Conservation (phyloP, 2,113 vertebrate genomes). For the Microcebus lehilahytsara region DNA sequence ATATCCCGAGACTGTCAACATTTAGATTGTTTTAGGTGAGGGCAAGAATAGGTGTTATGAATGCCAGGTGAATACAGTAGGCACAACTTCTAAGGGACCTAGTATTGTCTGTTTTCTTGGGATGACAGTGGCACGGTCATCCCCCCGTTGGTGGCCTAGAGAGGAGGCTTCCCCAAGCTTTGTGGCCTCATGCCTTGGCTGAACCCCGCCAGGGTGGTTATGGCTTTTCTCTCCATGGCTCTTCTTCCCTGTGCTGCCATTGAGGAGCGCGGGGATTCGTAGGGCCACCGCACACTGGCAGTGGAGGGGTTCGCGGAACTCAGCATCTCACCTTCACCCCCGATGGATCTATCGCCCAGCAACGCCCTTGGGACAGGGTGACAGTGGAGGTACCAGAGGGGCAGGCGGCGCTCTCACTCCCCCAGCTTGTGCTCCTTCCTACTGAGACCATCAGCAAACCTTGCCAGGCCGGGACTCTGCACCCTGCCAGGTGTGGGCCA, state of each 20-base stretch:
- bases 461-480: not conserved
- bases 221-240: not conserved
- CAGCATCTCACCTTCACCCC: not conserved
- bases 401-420: not conserved
- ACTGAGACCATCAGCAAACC: rapidly evolving
- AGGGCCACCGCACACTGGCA: not conserved
- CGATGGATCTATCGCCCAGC: not conserved
- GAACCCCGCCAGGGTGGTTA: not conserved
- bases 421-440: not conserved
- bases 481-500: not conserved
- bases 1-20: not conserved
- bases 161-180: not conserved
- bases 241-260: not conserved
- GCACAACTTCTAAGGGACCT: not conserved
- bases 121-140: not conserved
- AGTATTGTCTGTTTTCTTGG: not conserved
- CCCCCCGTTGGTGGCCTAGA: not conserved
- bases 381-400: not conserved
- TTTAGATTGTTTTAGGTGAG: not conserved
- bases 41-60: too few species aligned
- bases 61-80: not conserved
- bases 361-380: not conserved
- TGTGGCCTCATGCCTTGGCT: not conserved
- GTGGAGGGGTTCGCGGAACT: not conserved
- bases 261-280: not conserved